A percentile compares a stretch with the other conserved stretches of the same genome.
phyloP scores from a whole-genome alignment of 2,797 vertebrate genomes.

The Parambassis ranga region DNA sequence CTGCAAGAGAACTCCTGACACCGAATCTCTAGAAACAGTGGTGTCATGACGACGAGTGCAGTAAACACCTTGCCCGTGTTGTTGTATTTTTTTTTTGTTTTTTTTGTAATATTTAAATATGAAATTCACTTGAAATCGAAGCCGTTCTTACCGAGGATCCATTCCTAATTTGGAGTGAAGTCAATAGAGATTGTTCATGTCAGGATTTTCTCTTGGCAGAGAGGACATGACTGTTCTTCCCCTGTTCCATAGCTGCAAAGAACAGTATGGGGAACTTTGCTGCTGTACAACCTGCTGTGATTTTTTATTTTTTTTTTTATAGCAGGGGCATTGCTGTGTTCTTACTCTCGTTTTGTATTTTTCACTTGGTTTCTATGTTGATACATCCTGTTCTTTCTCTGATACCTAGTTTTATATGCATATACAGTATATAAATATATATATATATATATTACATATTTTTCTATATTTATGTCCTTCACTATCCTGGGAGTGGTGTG shows the following conservation, averaged over 20 bases:
- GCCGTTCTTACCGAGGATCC: conserved; percentile 62
- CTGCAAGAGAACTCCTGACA: conserved; percentile 73
- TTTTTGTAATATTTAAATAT: conserved; percentile 61
- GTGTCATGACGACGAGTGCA: conserved; percentile 45
- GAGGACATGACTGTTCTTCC: conserved; percentile 78
- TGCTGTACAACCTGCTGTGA: conserved; percentile 81
- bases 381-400: conserved; percentile 58
- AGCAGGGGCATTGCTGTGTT: conserved; percentile 79
- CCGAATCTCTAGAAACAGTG: conserved; percentile 46
- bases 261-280: conserved; percentile 74
- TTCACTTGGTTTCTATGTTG: conserved; percentile 68
- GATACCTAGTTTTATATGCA: conserved; percentile 74
- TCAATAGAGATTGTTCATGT: conserved; percentile 60
- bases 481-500: conserved; percentile 76
- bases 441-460: conserved; percentile 68
- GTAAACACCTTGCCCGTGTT: conserved; percentile 36
- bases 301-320: too few species aligned
- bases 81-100: too few species aligned
- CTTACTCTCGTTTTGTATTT: conserved; percentile 75
- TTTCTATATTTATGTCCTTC: conserved; percentile 77
- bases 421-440: conserved; percentile 63
- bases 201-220: conserved; percentile 73
- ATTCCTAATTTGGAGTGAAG: conserved; percentile 69
- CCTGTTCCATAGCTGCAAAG: conserved; percentile 70
- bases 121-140: conserved; percentile 68